A percentile compares a stretch with the other conserved stretches of the same genome.
Conservation (phyloP, 2,113 vertebrate species). For the Larimichthys polyactis region DNA sequence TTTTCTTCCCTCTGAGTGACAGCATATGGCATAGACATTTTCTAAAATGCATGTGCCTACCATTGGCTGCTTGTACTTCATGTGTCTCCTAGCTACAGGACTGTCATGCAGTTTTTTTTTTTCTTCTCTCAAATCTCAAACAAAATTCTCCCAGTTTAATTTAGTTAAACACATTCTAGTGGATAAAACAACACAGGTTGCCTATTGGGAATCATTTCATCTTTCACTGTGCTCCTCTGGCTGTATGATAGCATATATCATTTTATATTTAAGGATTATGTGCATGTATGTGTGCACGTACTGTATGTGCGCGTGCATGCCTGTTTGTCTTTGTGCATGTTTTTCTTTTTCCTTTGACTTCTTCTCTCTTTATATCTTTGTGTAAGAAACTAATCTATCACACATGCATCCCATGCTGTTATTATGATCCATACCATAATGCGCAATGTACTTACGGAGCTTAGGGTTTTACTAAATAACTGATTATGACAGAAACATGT, state of each 20-base stretch:
- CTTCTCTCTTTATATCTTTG: constrained; percentile 6
- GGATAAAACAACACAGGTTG: constrained; percentile 21
- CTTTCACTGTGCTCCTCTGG: background rate
- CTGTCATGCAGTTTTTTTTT: constrained; percentile 43
- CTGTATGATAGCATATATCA: background rate
- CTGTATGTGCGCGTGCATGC: background rate
- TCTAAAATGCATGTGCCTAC: constrained; percentile 78
- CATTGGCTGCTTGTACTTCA: constrained; percentile 70
- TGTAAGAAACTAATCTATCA: constrained; percentile 28
- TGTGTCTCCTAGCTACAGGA: constrained; percentile 51
- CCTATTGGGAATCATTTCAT: background rate
- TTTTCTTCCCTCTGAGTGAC: constrained; percentile 95
- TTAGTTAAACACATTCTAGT: constrained; percentile 22
- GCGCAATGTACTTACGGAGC: constrained; percentile 24
- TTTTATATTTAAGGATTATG: constrained; percentile 4
- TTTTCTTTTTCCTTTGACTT: constrained; percentile 3
- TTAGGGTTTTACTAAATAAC: constrained; percentile 39
- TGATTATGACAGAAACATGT: constrained; percentile 53
- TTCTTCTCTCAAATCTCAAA: constrained; percentile 32
- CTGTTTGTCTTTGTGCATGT: constrained; percentile 43
- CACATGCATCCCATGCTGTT: constrained; percentile 21
- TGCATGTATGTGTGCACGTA: background rate
- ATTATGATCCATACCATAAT: constrained; percentile 52
- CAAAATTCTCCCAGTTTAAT: constrained; percentile 38
- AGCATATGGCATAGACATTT: constrained; percentile 93